Conservation (phyloP, 30 jellyfish, hydroid and myxozoan species). For the Hydra vulgaris region DNA sequence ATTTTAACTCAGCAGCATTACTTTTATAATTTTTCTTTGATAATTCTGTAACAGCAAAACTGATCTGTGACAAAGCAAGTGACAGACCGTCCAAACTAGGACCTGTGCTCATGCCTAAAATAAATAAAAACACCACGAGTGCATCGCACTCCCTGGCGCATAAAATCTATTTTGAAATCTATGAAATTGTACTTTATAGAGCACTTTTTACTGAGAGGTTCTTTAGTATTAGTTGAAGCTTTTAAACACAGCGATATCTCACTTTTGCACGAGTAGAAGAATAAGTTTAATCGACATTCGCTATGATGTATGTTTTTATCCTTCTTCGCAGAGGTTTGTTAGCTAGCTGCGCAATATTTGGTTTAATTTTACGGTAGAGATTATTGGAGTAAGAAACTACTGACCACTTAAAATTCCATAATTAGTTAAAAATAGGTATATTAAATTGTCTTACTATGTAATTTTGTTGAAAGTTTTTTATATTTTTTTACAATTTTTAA, state of each 20-base stretch:
- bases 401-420: neutral
- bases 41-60: conserved; percentile 75
- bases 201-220: neutral
- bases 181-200: neutral
- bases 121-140: conserved; percentile 25
- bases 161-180: conserved; percentile 1
- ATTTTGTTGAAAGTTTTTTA: no score
- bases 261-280: neutral
- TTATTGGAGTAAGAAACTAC: neutral
- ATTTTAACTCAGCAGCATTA: conserved; percentile 70
- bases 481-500: no score
- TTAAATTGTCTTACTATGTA: no score
- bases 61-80: conserved; percentile 98
- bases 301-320: neutral
- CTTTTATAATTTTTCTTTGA: conserved; percentile 63
- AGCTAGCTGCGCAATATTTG: neutral
- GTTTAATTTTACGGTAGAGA: neutral
- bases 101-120: conserved; percentile 82
- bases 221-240: neutral
- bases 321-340: neutral
- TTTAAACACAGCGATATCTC: neutral
- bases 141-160: conserved; percentile 48
- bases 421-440: no score
- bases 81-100: conserved; percentile 94
- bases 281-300: neutral